Conservation (phyloP, 2,888 invertebrate genomes). For the Thera britannica region DNA sequence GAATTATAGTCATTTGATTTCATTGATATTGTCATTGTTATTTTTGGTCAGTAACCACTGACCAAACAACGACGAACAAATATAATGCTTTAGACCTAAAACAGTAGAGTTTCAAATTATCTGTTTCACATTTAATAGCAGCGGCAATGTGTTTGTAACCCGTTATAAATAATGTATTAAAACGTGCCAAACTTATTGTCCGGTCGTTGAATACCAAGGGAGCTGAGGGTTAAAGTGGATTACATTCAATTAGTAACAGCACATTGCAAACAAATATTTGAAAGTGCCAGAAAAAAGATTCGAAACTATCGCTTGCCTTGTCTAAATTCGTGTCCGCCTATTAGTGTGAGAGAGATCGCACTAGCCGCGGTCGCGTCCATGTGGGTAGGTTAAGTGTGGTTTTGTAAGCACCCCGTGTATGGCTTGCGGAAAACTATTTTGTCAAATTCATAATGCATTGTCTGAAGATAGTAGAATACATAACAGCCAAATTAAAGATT, state of each 20-base stretch:
- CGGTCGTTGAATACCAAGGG: no score
- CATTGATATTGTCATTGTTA: no score
- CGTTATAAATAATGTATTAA: no score
- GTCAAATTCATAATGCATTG: neutral
- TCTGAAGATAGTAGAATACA: neutral
- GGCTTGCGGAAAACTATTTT: conserved; percentile 20
- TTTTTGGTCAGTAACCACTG: no score
- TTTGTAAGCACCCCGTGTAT: conserved; percentile 74
- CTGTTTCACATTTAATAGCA: no score
- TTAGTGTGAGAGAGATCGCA: conserved; percentile 45
- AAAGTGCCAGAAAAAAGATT: neutral
- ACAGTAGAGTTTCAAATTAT: no score
- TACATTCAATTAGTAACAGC: neutral
- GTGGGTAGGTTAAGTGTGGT: conserved; percentile 69
- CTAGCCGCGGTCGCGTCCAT: conserved; percentile 57
- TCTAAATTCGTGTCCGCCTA: conserved; percentile 55
- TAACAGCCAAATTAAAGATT: neutral
- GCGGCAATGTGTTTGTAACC: no score
- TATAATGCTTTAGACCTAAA: no score
- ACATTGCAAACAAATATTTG: neutral
- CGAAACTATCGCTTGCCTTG: conserved; percentile 39
- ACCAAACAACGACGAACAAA: no score
- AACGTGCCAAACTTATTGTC: no score
- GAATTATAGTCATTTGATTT: no score
- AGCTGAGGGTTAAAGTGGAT: neutral